These are phyloP conservation scores for Patella ulyssiponensis DNA, from an alignment of 2,888 invertebrate genomes.

Conservation along the genomic window DNA sequence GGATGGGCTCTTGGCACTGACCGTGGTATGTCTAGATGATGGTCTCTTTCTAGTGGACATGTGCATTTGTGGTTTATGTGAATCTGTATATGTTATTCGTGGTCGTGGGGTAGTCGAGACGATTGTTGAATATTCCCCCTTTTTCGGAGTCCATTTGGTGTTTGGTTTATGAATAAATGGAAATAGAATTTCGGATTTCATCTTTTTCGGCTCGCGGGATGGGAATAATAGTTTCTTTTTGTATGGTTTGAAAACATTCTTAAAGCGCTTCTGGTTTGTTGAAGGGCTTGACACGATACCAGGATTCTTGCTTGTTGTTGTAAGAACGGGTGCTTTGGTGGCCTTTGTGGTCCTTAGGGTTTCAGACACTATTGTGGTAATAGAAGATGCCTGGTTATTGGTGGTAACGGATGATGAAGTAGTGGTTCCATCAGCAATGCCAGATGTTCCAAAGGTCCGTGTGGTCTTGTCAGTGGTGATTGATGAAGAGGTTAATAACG, in stretches of 20 bases:
- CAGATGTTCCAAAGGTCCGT: background rate
- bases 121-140: background rate
- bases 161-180: background rate
- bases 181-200: background rate
- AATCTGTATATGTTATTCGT: constrained; percentile 1
- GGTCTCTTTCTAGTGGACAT: background rate
- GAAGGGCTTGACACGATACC: background rate
- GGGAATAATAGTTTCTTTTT: background rate
- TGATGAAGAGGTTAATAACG: background rate
- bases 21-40: background rate
- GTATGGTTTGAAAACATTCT: background rate
- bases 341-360: background rate
- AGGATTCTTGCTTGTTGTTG: background rate
- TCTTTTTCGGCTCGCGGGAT: background rate
- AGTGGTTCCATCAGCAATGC: background rate
- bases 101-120: background rate
- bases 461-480: background rate
- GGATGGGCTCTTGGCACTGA: background rate
- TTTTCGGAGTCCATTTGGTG: background rate
- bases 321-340: background rate
- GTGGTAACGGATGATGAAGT: background rate
- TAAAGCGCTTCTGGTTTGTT: background rate
- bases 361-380: too few species aligned
- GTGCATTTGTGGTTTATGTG: constrained; percentile 1
- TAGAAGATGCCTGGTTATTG: background rate